These are phyloP conservation scores for Lymantria dispar DNA, from an alignment of 2,888 invertebrate species.

Conservation along the genomic window DNA sequence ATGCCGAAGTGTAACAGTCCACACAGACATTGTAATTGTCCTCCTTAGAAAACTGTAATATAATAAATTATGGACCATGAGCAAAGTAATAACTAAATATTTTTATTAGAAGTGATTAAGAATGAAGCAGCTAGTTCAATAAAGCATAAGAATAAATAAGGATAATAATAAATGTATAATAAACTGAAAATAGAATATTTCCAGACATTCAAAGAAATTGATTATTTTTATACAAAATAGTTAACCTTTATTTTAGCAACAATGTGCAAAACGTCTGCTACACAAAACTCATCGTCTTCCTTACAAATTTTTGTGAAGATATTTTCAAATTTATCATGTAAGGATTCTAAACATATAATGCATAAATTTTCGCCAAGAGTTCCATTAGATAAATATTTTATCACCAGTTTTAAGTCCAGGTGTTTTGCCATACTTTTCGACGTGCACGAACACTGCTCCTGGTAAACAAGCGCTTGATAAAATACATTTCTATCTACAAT, in stretches of 20 bases:
- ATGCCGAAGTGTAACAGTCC: slow-evolving; percentile 55
- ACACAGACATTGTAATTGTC: slow-evolving; percentile 58
- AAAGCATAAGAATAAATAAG: no score
- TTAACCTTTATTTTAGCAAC: slow-evolving; percentile 53
- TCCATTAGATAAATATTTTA: slow-evolving; percentile 63
- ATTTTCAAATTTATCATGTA: slow-evolving; percentile 51
- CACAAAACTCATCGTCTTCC: slow-evolving; percentile 56
- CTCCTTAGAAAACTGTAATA: slow-evolving; percentile 46
- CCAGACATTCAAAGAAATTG: not conserved
- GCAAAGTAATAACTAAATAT: no score
- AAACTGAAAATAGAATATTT: no score
- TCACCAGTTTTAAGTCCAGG: slow-evolving; percentile 51
- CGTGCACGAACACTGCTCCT: slow-evolving; percentile 15
- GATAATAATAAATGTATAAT: no score
- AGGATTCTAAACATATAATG: slow-evolving; percentile 56
- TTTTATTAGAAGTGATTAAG: no score
- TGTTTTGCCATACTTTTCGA: slow-evolving; percentile 43
- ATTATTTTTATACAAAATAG: not conserved
- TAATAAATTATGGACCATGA: not conserved
- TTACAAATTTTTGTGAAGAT: slow-evolving; percentile 63
- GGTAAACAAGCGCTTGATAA: slow-evolving; percentile 13
- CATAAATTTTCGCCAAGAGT: slow-evolving; percentile 58
- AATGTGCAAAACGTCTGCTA: slow-evolving; percentile 57
- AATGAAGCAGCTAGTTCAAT: no score
- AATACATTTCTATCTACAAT: slow-evolving; percentile 11